Conservation (phyloP, 2,888 invertebrate genomes). For the Sphinx pinastri region DNA sequence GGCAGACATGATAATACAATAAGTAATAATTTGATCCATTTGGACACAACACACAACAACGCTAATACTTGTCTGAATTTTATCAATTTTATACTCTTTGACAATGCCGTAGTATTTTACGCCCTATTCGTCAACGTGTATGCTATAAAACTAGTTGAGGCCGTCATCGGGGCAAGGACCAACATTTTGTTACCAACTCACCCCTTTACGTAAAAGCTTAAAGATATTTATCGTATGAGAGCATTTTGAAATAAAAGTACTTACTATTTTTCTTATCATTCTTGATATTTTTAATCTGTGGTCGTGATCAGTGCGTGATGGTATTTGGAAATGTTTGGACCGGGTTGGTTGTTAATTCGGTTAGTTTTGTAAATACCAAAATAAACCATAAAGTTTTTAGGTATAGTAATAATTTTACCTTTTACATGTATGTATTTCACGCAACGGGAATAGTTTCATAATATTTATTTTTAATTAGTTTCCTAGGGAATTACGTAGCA, state of each 20-base stretch:
- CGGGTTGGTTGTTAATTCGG: neutral
- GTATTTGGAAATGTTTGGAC: conserved; percentile 35
- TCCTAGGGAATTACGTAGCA: neutral
- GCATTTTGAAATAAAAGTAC: conserved; percentile 60
- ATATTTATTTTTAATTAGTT: neutral
- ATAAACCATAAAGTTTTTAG: conserved; percentile 10
- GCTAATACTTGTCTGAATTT: conserved; percentile 30
- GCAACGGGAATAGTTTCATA: neutral
- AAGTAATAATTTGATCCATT: no score
- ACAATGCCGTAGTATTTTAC: conserved; percentile 53
- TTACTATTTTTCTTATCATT: conserved; percentile 64
- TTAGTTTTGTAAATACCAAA: conserved; percentile 3
- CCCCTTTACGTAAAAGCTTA: conserved; percentile 65
- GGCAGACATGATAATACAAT: no score
- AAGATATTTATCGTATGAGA: conserved; percentile 63
- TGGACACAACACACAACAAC: no score
- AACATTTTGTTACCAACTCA: conserved; percentile 59
- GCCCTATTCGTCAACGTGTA: conserved; percentile 72
- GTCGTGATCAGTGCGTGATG: conserved; percentile 46
- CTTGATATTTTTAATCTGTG: conserved; percentile 44
- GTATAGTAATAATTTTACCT: conserved; percentile 8
- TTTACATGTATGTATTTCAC: neutral
- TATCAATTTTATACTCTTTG: conserved; percentile 51
- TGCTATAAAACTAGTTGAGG: conserved; percentile 72
- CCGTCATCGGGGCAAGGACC: conserved; percentile 69